Percentiles rank a stretch among this genome's conserved stretches.
These are phyloP conservation scores for Prionailurus viverrinus DNA, from an alignment of 2,113 vertebrate genomes.

Conservation along the genomic window DNA sequence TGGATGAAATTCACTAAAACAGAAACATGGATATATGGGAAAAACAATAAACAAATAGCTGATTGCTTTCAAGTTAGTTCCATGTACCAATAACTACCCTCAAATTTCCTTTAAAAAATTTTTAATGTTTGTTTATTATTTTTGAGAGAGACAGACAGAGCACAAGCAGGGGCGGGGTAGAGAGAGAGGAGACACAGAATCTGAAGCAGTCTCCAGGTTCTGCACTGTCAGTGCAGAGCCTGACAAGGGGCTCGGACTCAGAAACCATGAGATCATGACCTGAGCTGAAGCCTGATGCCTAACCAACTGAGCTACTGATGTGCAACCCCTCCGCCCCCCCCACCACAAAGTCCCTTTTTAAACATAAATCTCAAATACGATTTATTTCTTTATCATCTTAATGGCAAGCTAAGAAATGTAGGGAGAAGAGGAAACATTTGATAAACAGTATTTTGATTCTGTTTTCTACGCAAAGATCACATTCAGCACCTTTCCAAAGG, in stretches of 20 bases:
- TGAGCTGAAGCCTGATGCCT: no score
- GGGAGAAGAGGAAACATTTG: not conserved
- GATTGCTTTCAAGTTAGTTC: conserved; percentile 14
- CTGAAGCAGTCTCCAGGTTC: no score
- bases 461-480: conserved; percentile 20
- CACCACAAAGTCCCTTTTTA: not conserved
- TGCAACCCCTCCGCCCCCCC: no score
- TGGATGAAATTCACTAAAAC: not conserved
- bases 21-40: not conserved
- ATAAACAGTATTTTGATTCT: not conserved
- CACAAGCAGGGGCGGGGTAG: no score
- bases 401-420: not conserved
- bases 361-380: conserved; percentile 2
- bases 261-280: no score
- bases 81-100: not conserved
- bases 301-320: no score
- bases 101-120: not conserved
- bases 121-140: no score
- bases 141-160: no score
- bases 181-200: no score
- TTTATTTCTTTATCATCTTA: conserved; percentile 39
- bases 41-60: conserved; percentile 3
- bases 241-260: no score
- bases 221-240: no score
- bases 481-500: not conserved